phyloP scores from a whole-genome alignment of 2,888 invertebrate species.

The Trypoxylon attenuatum region DNA sequence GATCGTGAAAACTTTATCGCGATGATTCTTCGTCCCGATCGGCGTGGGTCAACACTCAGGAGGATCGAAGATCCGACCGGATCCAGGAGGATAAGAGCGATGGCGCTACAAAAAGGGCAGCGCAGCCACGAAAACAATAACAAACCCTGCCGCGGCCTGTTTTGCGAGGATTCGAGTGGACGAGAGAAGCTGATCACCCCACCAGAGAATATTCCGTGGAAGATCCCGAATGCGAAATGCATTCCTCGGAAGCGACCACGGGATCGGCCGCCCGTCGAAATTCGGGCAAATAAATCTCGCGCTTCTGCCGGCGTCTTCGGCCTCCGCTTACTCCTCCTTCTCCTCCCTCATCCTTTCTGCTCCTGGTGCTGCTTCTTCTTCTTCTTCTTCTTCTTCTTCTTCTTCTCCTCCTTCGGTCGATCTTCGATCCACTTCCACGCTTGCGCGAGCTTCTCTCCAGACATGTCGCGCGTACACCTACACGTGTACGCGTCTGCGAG shows the following conservation, averaged over 20 bases:
- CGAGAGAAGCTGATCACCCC: conserved; percentile 8
- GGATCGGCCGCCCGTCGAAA: conserved; percentile 62
- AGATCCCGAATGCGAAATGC: conserved; percentile 72
- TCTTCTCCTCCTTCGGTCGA: conserved; percentile 34
- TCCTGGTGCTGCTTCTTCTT: conserved; percentile 15
- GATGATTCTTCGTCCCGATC: too few species aligned
- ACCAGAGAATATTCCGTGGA: conserved; percentile 61
- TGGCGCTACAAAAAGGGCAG: neutral
- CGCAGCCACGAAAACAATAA: conserved; percentile 59
- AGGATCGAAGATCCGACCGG: neutral
- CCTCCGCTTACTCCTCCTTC: conserved; percentile 3
- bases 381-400: conserved; percentile 13
- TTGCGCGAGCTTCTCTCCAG: conserved; percentile 23
- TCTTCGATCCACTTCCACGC: conserved; percentile 44
- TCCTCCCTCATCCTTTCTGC: conserved; percentile 28
- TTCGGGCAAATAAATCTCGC: conserved; percentile 72
- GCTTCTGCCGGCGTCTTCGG: conserved; percentile 31
- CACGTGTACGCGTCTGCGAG: conserved; percentile 36
- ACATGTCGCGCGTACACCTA: conserved; percentile 30
- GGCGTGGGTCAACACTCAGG: conserved; percentile 16
- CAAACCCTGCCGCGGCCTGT: conserved; percentile 58
- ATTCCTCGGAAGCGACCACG: conserved; percentile 66
- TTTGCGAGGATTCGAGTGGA: conserved; percentile 36
- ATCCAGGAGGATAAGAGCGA: too few species aligned
- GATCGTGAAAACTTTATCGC: conserved; percentile 4